Evolutionary conservation across 2,797 vertebrate species (phyloP).

Genomic region (Lates japonicus): DNA sequence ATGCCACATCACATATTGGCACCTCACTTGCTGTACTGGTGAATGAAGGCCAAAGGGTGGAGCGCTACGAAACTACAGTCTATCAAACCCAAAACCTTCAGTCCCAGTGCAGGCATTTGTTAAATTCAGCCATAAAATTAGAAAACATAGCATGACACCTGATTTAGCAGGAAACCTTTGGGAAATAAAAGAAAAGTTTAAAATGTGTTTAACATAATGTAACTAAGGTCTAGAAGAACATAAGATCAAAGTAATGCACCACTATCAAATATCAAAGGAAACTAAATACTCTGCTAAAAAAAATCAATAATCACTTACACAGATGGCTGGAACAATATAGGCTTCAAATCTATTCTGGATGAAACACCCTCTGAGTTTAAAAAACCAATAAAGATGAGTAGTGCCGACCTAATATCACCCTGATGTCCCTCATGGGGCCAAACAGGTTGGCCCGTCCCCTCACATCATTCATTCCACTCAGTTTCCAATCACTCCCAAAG

Average conservation of each 20-base stretch:
- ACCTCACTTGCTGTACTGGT: constrained; percentile 20
- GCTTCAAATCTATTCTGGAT: constrained; percentile 33
- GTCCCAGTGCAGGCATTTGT: constrained; percentile 4
- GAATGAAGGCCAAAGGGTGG: background rate
- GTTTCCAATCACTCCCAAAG: constrained; percentile 56
- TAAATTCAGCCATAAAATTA: background rate
- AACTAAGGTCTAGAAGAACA: background rate
- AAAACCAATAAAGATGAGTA: constrained; percentile 47
- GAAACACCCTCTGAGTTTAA: constrained; percentile 25
- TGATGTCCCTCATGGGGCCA: constrained; percentile 44
- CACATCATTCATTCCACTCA: constrained; percentile 55
- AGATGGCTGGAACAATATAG: constrained; percentile 12
- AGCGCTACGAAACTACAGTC: background rate
- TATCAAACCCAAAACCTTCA: background rate
- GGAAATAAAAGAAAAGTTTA: background rate
- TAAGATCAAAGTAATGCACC: constrained; percentile 13
- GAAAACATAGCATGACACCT: background rate
- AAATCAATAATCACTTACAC: constrained; percentile 36
- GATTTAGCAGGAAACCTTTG: background rate
- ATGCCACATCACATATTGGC: constrained; percentile 30
- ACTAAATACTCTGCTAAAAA: background rate
- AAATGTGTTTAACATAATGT: background rate
- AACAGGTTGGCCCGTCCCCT: constrained; percentile 20
- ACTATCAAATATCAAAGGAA: background rate
- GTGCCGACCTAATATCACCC: constrained; percentile 40